Evolutionary conservation across 1,140 invertebrate species (phyloP), one percentile per base, ranked within the genome.

Genomic region (Bombus waltoni): DNA sequence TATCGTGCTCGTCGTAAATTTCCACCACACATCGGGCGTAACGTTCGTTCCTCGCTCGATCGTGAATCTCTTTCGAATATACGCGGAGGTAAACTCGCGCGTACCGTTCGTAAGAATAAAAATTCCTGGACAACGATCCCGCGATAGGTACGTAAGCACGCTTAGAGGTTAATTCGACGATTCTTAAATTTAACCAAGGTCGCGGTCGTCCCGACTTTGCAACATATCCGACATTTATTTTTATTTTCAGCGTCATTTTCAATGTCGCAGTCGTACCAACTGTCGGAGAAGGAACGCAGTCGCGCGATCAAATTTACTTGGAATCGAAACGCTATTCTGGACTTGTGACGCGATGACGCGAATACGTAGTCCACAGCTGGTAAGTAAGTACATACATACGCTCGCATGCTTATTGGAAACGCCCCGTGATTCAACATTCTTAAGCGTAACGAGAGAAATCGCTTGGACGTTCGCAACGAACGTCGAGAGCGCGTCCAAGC

Each of bases 181-280:
- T 73, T 28, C 65, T 72, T 53, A 68, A 83, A 80, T 85, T 72
- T 85, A 80, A 72, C 77, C 83, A 62, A 80, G 72, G 44, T 59
- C 66, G 59, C 38, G 47, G n/a, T 75, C 71, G 22, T n/a, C 1
- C 18, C 9, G 22, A 75, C 44, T 18, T 53, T 35, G 13, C 32
- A 25, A 77, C 47, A 8, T 57, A 57, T 75, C 47, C 44, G n/a
- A 47, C 44, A 44, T 65, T 66, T 28, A 73, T 74, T 81, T 85
- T 74, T 57, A 74, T 74, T 74, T 47, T 28, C 68, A 80, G 57
- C 53, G 11, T 68, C 73, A 35, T 59, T n/a, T 72, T 5, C 28
- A 28, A 3, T 3, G 10, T 70, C 18, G 11, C 18, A 28, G 32
- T 53, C 78, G 32, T 62, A 13, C 10, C n/a, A 18, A 25, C 25